phyloP scores from a whole-genome alignment of 2,888 invertebrate species.

The Cabera pusaria region DNA sequence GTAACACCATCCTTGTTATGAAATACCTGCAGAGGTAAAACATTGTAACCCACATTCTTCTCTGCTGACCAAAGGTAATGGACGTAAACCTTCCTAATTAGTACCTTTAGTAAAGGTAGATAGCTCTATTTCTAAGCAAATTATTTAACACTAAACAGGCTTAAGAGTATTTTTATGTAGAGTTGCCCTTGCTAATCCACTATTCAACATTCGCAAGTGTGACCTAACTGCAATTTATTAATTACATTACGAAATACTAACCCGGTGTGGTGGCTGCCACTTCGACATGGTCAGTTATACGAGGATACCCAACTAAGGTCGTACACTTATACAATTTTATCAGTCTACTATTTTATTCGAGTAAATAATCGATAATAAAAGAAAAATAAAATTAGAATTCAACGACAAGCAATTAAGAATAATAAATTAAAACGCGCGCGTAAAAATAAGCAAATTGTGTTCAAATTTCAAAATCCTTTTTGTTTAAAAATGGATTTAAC shows the following conservation, averaged over 20 bases:
- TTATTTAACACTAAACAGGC: too few relatives aligned
- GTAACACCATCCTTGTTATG: too few relatives aligned
- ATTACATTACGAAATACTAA: conserved; percentile 61
- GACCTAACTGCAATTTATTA: conserved; percentile 41
- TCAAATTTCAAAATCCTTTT: conserved; percentile 11
- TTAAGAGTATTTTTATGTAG: too few relatives aligned
- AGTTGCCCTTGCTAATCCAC: conserved; percentile 46
- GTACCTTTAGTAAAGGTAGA: too few relatives aligned
- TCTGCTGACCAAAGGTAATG: too few relatives aligned
- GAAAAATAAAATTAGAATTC: conserved; percentile 3
- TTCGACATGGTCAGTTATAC: conserved; percentile 65
- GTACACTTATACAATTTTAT: conserved; percentile 47
- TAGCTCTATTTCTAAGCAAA: too few relatives aligned
- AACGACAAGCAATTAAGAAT: neutral
- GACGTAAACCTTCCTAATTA: too few relatives aligned
- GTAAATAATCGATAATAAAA: conserved; percentile 6
- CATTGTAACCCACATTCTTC: too few relatives aligned
- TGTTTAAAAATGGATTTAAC: conserved; percentile 56
- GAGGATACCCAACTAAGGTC: conserved; percentile 58
- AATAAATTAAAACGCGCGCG: neutral
- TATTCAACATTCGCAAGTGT: conserved; percentile 3
- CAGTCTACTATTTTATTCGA: conserved; percentile 11
- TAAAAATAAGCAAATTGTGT: neutral
- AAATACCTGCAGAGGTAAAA: too few relatives aligned
- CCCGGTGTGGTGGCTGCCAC: conserved; percentile 38